A percentile compares a stretch with the other conserved stretches of the same genome.
phyloP scores from a whole-genome alignment of 2,888 invertebrate genomes.

The Mythimna pallens region DNA sequence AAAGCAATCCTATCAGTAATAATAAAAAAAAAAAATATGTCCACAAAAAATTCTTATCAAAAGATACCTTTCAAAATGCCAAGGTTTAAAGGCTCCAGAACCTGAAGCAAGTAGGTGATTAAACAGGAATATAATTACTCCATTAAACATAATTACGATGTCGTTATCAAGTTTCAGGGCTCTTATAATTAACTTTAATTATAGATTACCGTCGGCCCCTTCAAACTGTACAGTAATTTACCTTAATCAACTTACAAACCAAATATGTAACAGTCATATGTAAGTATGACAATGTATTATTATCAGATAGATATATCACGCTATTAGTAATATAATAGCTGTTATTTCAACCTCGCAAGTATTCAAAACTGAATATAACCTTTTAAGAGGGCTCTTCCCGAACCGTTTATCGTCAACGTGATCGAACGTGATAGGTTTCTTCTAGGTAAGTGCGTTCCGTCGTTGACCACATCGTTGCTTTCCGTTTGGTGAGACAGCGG shows the following conservation, averaged over 20 bases:
- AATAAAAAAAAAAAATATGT: neutral
- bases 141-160: constrained; percentile 61
- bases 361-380: too few species aligned
- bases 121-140: constrained; percentile 56
- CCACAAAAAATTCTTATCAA: neutral
- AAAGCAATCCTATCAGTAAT: too few species aligned
- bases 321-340: neutral
- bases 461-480: too few species aligned
- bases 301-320: neutral
- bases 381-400: too few species aligned
- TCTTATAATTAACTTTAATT: constrained; percentile 60
- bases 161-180: constrained; percentile 56
- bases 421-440: too few species aligned
- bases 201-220: constrained; percentile 50
- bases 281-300: neutral
- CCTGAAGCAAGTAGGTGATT: constrained; percentile 45
- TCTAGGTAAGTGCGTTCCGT: too few species aligned
- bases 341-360: too few species aligned
- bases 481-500: too few species aligned
- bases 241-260: constrained; percentile 41
- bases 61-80: neutral
- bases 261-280: constrained; percentile 13
- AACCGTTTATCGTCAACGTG: too few species aligned
- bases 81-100: constrained; percentile 1
- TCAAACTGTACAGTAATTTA: constrained; percentile 39